Percentiles rank a stretch among this genome's conserved stretches.
phyloP scores from a whole-genome alignment of 1,140 invertebrate species.

The Cotesia typhae region DNA sequence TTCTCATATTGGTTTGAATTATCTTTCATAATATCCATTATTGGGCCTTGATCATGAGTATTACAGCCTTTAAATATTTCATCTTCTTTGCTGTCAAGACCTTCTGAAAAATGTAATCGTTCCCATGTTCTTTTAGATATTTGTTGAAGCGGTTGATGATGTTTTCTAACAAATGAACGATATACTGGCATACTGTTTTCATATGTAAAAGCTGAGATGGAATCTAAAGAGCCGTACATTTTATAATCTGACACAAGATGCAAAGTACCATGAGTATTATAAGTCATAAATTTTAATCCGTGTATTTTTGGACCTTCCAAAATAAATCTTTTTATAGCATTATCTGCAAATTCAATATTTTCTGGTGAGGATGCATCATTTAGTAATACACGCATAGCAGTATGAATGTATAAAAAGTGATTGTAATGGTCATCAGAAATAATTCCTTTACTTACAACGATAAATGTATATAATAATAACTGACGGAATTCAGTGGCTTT shows the following conservation, averaged over 20 bases:
- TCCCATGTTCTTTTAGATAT: background rate
- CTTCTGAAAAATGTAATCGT: background rate
- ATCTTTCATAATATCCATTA: no score
- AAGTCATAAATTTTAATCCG: constrained; percentile 42
- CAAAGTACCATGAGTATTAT: constrained; percentile 46
- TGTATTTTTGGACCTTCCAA: constrained; percentile 31
- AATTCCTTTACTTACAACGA: constrained; percentile 48
- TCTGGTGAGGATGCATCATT: constrained; percentile 27
- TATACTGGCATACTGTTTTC: constrained; percentile 56
- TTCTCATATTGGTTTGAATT: no score
- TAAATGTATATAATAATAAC: constrained; percentile 58
- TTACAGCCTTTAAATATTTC: no score
- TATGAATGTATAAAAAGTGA: constrained; percentile 56
- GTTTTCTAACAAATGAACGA: constrained; percentile 2
- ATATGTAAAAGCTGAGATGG: constrained; percentile 59
- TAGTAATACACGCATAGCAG: constrained; percentile 49
- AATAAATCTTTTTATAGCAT: constrained; percentile 36
- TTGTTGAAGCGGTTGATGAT: constrained; percentile 18
- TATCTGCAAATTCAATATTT: constrained; percentile 31
- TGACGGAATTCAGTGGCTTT: constrained; percentile 62
- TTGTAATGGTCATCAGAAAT: constrained; percentile 45
- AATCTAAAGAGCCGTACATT: constrained; percentile 55
- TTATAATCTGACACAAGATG: constrained; percentile 59
- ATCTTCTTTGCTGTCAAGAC: no score
- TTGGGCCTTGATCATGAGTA: no score